A percentile compares a stretch with the other conserved stretches of the same genome.
phyloP scores from a whole-genome alignment of 2,113 vertebrate genomes.

The Callaeas wilsoni region DNA sequence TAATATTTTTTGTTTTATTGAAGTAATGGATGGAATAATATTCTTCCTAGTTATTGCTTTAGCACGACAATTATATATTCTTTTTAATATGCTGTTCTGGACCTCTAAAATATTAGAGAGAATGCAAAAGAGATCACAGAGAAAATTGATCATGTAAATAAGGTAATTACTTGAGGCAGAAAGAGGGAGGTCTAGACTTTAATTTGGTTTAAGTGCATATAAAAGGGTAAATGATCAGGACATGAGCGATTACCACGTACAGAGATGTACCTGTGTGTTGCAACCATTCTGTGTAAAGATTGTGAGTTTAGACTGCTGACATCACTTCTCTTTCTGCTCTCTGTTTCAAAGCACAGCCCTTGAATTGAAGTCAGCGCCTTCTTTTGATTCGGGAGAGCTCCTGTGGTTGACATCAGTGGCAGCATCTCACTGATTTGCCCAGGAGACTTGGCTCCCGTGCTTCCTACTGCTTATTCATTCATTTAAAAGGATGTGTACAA shows the following conservation, averaged over 20 bases:
- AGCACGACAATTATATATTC: background rate
- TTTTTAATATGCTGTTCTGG: background rate
- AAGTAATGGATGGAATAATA: background rate
- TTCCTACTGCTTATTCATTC: background rate
- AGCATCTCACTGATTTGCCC: background rate
- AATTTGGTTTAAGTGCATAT: background rate
- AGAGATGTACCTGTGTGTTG: background rate
- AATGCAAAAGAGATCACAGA: background rate
- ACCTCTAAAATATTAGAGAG: background rate
- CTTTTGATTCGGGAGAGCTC: background rate
- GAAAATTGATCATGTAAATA: background rate
- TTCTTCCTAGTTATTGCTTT: background rate
- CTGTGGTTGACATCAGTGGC: background rate
- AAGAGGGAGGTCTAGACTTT: background rate
- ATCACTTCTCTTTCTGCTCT: background rate
- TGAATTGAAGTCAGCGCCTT: background rate
- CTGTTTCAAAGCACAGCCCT: background rate
- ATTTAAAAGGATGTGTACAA: background rate
- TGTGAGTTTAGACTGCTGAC: background rate
- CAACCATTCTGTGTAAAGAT: background rate
- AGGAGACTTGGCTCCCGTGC: background rate
- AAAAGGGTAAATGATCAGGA: background rate
- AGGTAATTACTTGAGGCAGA: background rate
- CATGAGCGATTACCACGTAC: fast-evolving
- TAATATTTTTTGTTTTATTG: background rate